These are phyloP conservation scores for Champsocephalus gunnari DNA, from an alignment of 2,797 vertebrate species.

Conservation along the genomic window DNA sequence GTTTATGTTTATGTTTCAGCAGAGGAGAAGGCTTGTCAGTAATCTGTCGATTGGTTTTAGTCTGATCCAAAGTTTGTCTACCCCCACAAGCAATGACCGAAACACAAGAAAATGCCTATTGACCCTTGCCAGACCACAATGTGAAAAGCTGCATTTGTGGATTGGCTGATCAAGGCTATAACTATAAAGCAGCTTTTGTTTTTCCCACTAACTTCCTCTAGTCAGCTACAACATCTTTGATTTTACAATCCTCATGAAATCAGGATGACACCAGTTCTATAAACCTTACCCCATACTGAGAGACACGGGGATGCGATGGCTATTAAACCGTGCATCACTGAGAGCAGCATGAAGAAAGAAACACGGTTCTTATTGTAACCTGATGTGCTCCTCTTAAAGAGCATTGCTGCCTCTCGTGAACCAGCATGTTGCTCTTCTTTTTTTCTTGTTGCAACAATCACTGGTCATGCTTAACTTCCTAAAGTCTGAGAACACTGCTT, in stretches of 20 bases:
- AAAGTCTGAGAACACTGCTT: constrained; percentile 38
- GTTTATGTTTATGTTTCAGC: constrained; percentile 41
- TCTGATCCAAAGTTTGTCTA: constrained; percentile 19
- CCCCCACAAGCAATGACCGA: constrained; percentile 8
- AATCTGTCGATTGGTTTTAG: constrained; percentile 10
- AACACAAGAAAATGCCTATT: constrained; percentile 19
- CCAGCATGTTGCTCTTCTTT: constrained; percentile 53
- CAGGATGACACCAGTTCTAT: constrained; percentile 42
- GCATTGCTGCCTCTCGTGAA: constrained; percentile 55
- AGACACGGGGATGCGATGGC: constrained; percentile 44
- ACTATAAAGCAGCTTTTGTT: constrained; percentile 33
- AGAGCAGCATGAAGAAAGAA: constrained; percentile 57
- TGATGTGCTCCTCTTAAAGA: constrained; percentile 33
- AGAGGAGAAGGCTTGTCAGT: constrained; percentile 32
- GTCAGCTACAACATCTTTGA: constrained; percentile 29
- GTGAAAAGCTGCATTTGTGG: constrained; percentile 30
- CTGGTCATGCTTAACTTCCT: constrained; percentile 61
- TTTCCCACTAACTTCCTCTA: constrained; percentile 43
- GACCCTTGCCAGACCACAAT: constrained; percentile 49
- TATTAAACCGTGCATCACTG: constrained; percentile 39
- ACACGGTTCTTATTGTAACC: constrained; percentile 57
- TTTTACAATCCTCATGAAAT: constrained; percentile 45
- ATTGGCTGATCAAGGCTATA: constrained; percentile 29
- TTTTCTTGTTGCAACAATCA: constrained; percentile 35
- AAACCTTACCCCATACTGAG: constrained; percentile 45